Base-by-base conservation (phyloP, 23 tunicate species). In the Styela clava region DNA sequence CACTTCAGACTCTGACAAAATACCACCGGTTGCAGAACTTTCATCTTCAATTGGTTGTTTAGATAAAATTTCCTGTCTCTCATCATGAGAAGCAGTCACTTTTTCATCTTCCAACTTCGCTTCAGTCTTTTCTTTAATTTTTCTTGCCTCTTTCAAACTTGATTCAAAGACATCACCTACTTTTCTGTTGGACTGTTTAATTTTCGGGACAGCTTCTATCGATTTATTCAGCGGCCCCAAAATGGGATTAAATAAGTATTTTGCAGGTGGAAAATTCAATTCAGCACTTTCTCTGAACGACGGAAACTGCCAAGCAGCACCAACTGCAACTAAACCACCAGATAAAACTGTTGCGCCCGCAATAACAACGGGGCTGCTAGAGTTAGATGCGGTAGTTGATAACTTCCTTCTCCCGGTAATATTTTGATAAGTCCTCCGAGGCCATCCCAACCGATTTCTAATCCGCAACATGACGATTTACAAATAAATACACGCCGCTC, bases 281-380 rank as follows among this genome's bases (percentile, higher is more conserved):
- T 76, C 81, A 5, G 37, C 33, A 27, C 18, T 35, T 29, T 76
- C 44, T 31, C 81, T 36, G 26, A 76, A 44, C 19, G 24, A 22
- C 16, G 81, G 81, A 7, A 21, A 7, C 44, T 76, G 64, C 81
- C 81, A 76, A 22, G 81, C 81, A 21, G 31, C 65, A 21, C 64
- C 65, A 21, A 52, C 32, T 23, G 65, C 24, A 20, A 64, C 81
- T 0, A 27, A 68, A 1, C 64, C 64, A 33, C 81, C 64, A 19
- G 62, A 25, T 25, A 44, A 16, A 7, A 76, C 64, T 7, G 24
- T 16, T 25, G 30, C 81, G 19, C 25, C 31, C n/a, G 62, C 81
- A 52, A 44, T 21, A 7, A 31, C 64, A 52, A 52, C 26, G 7
- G 81, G 20, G 37, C 24, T 44, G 0, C 65, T 64, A 24, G 62